Evolutionary conservation across 1,140 invertebrate species (phyloP), one percentile per base, ranked within the genome.

Genomic region (Trachelipus rathkii): DNA sequence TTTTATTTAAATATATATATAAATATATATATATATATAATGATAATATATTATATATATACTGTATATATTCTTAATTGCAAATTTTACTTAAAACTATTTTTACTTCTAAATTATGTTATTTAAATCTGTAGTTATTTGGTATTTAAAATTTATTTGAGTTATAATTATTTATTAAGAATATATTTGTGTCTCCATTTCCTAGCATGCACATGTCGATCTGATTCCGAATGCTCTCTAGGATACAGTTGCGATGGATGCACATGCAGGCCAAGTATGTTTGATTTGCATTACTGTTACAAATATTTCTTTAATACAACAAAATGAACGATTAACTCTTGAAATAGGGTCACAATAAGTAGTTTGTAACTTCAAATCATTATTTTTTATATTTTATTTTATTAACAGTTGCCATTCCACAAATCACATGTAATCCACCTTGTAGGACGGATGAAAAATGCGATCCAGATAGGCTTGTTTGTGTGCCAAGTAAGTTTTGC

Each of bases 191-290:
- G 33, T 6, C 33, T 33, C 33, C 6, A 33, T 33, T 80, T 84
- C 84, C 72, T 82, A 91, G 90, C 89, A 69, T 91, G 90, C 82
- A 88, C 90, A 83, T 91, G 90, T 84, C 88, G 90, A 84, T 86
- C 86, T 73, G 84, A 87, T 81, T 83, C 87, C 2, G 90, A 91
- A 82, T 91, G 90, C 84, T 85, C 85, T 82, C 82, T 84, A 82
- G 82, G 86, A 82, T 84, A 87, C 82, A 83, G 86, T 79, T 91
- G 90, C 82, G 89, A 92, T 85, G 90, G 90, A 15, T 91, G 90
- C 82, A 85, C 89, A 76, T 91, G 91, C 82, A 84, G 89, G 74
- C 84, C 85, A 60, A 60, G 50, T 60, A 60, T 15, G 50, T 60
- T 13, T 60, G 19, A 60, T 15, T 2, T 33, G 33, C 33, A 3